A percentile compares a stretch with the other conserved stretches of the same genome.
Evolutionary conservation across 2,888 invertebrate species (phyloP).

Genomic region (Acrobasis consociella): DNA sequence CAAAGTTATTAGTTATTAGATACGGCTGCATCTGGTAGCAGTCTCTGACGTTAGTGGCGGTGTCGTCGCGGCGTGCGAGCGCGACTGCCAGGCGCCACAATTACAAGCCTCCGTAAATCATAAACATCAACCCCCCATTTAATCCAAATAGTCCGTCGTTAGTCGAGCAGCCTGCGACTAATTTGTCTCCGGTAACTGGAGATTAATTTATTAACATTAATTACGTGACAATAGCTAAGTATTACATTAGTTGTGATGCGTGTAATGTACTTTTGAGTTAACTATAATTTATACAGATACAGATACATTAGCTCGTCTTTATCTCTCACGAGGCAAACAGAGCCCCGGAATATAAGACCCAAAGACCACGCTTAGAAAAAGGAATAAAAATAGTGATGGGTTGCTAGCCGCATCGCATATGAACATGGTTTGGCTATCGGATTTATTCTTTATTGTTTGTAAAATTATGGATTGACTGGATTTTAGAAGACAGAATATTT

Average conservation of each 20-base stretch:
- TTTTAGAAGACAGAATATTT: too few relatives aligned
- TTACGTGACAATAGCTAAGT: slow-evolving; percentile 69
- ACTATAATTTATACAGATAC: too few relatives aligned
- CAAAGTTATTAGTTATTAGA: neutral
- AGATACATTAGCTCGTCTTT: too few relatives aligned
- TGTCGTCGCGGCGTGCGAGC: slow-evolving; percentile 39
- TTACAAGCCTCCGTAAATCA: slow-evolving; percentile 80
- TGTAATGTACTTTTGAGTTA: neutral
- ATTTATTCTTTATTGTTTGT: too few relatives aligned
- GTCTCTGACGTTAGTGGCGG: slow-evolving; percentile 27
- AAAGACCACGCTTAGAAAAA: too few relatives aligned
- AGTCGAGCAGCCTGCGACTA: slow-evolving; percentile 80
- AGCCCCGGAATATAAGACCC: too few relatives aligned
- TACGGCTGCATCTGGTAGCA: neutral
- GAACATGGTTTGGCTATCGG: too few relatives aligned
- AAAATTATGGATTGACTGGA: too few relatives aligned
- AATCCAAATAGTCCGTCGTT: slow-evolving; percentile 82
- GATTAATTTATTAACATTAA: slow-evolving; percentile 82
- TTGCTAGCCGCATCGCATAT: too few relatives aligned
- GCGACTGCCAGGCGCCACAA: slow-evolving; percentile 78
- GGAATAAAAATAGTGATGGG: too few relatives aligned
- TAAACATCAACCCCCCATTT: slow-evolving; percentile 82
- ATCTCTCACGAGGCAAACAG: too few relatives aligned
- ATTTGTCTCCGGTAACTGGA: slow-evolving; percentile 80
- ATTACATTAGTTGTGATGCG: slow-evolving; percentile 42